These are phyloP conservation scores for Pangasius larnaudii DNA, from an alignment of 2,797 vertebrate genomes.

Conservation along the genomic window DNA sequence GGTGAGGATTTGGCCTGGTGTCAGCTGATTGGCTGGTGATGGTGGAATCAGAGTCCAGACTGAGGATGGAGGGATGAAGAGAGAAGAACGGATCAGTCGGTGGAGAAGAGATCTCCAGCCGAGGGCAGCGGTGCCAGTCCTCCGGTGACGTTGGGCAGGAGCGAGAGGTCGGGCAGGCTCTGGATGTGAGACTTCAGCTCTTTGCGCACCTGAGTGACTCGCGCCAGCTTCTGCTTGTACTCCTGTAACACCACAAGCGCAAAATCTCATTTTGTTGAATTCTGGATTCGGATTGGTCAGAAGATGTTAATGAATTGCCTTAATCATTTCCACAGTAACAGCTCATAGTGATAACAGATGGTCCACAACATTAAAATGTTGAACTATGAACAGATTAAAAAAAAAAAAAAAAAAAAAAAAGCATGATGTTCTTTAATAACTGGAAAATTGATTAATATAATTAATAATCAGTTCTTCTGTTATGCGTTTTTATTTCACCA, in stretches of 20 bases:
- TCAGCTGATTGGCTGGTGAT: conserved; percentile 33
- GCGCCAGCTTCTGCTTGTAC: conserved; percentile 96
- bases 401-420: not conserved
- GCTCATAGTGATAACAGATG: not conserved
- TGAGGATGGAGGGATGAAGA: conserved; percentile 15
- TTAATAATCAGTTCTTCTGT: not conserved
- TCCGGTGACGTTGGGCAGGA: conserved; percentile 94
- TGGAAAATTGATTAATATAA: not conserved
- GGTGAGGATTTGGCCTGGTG: not conserved
- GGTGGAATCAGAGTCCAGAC: conserved; percentile 42
- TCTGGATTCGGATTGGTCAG: not conserved
- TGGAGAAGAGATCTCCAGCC: conserved; percentile 97
- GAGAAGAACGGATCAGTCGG: conserved; percentile 79
- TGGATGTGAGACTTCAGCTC: conserved; percentile 99
- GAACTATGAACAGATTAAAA: not conserved
- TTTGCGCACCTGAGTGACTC: conserved; percentile 96
- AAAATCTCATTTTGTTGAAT: not conserved
- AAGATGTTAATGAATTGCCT: not conserved
- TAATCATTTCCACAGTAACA: not conserved
- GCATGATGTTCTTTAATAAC: not conserved
- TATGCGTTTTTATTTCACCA: not conserved
- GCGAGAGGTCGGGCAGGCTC: conserved; percentile 95
- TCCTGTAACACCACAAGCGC: conserved; percentile 75
- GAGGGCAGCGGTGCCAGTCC: conserved; percentile 95
- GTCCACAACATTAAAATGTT: not conserved